Base-by-base conservation (phyloP, 2,888 invertebrate genomes). In the Phyllotreta striolata region DNA sequence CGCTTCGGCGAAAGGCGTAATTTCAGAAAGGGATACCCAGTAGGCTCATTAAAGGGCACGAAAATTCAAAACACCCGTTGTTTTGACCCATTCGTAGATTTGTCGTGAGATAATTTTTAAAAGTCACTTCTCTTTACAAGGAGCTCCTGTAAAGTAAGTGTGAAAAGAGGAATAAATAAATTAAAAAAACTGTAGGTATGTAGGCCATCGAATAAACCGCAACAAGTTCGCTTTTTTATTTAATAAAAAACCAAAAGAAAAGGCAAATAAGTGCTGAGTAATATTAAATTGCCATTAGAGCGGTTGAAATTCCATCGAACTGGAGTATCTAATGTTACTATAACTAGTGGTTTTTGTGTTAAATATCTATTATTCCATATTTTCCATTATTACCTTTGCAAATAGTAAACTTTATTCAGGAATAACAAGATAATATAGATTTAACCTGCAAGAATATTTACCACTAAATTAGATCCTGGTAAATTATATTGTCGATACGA, bases 11-110 rank as follows among this genome's bases (percentile, higher is more conserved):
- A 49, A 49, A 35, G 37, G 35, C 3, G 37, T 13, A 35, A 49
- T 49, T 37, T 49, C 37, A 35, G 35, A 49, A 49, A 49, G 37
- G 9, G 49, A 49, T 35, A 35, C 49, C 47, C 1, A 24, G 34
- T 47, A 24, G 24, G 24, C 24, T 47, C 37, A 35, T 49, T 35
- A 35, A 49, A 14, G 49, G 10, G 12, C 37, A 49, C 2, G 24
- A 24, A 13, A 34, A 49, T 35, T 49, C 37, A 35, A 49, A 49
- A 49, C 37, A 49, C 37, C 37, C 37, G 34, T 13, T 49, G 49
- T 49, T 49, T 49, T 49, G 35, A 34, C 24, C 35, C 34, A 49
- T 14, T 49, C 37, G 49, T 49, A 49, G 49, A 49, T 49, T 24
- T 49, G 49, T 49, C 10, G 24, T 24, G 6, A 14, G 49, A 49